Percentiles rank a stretch among this genome's conserved stretches.
These are phyloP conservation scores for Amphilophus citrinellus DNA, from an alignment of 2,113 vertebrate species.

Conservation along the genomic window DNA sequence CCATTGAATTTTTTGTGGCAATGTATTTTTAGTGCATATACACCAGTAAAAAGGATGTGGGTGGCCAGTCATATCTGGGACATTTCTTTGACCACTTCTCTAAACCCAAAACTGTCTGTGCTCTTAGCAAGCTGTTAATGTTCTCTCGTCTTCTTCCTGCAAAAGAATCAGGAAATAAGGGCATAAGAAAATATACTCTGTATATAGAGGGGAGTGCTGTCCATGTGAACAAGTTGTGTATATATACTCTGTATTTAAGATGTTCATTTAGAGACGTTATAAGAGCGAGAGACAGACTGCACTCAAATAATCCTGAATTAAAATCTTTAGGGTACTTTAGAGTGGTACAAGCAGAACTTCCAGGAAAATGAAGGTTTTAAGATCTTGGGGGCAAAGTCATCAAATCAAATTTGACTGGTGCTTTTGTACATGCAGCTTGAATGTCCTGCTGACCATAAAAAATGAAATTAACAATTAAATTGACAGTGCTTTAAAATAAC, in stretches of 20 bases:
- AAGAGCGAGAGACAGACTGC: not conserved
- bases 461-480: not conserved
- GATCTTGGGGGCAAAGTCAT: not conserved
- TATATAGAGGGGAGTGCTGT: no score
- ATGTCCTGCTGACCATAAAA: not conserved
- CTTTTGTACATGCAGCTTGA: not conserved
- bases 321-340: not conserved
- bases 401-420: not conserved
- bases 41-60: conserved; percentile 6
- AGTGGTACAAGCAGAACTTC: not conserved
- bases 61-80: not conserved
- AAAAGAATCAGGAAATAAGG: not conserved
- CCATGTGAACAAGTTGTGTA: no score
- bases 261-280: not conserved
- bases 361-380: not conserved
- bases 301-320: not conserved
- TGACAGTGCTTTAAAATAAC: not conserved
- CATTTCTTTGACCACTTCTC: not conserved
- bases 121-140: not conserved
- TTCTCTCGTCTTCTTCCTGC: not conserved
- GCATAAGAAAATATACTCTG: not conserved
- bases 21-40: not conserved
- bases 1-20: not conserved
- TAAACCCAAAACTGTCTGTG: not conserved
- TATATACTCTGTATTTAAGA: not conserved